Percentiles rank a stretch among this genome's conserved stretches.
Conservation (phyloP, 1,140 invertebrate genomes). For the Myzus persicae region DNA sequence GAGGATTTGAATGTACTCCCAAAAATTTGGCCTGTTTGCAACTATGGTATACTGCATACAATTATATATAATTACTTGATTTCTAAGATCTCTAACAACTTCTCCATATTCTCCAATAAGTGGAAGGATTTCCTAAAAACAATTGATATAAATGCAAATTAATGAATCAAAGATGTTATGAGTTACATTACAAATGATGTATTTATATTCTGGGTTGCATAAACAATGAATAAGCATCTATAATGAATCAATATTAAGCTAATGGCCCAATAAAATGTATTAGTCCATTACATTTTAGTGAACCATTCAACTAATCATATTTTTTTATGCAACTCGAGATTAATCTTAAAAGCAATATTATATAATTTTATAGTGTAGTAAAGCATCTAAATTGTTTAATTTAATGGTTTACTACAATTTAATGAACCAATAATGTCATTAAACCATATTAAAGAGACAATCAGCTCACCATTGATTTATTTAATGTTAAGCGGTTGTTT, state of each 20-base stretch:
- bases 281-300: too few species aligned
- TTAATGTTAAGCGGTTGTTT: not conserved
- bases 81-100: slow-evolving; percentile 95
- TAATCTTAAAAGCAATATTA: not conserved
- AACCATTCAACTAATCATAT: not conserved
- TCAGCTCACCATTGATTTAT: not conserved
- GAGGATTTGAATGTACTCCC: too few species aligned
- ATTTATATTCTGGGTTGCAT: too few species aligned
- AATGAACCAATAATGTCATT: not conserved
- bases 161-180: not conserved
- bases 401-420: too few species aligned
- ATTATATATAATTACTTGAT: slow-evolving; percentile 78
- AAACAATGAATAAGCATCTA: not conserved
- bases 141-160: not conserved
- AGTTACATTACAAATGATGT: not conserved
- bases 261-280: too few species aligned
- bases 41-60: not conserved
- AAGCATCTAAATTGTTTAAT: too few species aligned
- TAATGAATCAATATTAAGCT: not conserved
- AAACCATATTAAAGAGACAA: not conserved
- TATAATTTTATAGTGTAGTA: not conserved
- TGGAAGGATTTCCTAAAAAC: slow-evolving; percentile 95
- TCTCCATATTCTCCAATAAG: slow-evolving; percentile 99
- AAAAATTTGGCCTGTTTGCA: too few species aligned
- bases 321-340: not conserved